Percentiles rank a stretch among this genome's conserved stretches.
Evolutionary conservation across 2,113 vertebrate genomes (phyloP).

Genomic region (Ammospiza caudacuta): DNA sequence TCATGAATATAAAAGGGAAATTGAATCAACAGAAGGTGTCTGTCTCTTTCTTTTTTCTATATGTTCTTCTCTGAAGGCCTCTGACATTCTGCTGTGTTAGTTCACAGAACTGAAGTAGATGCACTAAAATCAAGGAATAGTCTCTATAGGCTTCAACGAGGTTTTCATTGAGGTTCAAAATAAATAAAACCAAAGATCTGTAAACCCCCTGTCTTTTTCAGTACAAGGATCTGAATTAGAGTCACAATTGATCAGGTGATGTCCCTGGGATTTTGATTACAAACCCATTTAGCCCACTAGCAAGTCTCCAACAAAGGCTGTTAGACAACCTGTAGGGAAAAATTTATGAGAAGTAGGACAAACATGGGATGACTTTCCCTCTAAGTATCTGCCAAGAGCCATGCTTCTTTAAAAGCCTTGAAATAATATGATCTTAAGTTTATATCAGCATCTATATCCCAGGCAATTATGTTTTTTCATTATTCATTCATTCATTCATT

Average conservation of each 20-base stretch:
- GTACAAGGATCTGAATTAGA: neutral
- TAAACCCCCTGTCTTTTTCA: neutral
- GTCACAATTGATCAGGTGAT: neutral
- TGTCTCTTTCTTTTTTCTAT: neutral
- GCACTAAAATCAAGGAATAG: neutral
- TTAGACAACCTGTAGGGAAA: neutral
- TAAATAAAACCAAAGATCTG: neutral
- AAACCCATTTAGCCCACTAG: neutral
- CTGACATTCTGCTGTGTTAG: neutral
- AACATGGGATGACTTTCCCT: neutral
- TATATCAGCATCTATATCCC: neutral
- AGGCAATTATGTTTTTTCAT: neutral
- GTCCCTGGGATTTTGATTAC: neutral
- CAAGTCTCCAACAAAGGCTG: neutral
- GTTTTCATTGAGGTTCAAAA: neutral
- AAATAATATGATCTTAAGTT: neutral
- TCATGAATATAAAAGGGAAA: neutral
- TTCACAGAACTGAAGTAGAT: neutral
- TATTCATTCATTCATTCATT: neutral
- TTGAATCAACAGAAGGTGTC: neutral
- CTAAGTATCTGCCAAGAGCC: neutral
- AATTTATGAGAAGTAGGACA: neutral
- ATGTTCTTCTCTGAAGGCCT: neutral
- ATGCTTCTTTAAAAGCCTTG: neutral
- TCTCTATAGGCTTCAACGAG: neutral